These are phyloP conservation scores for Onychomys leucogaster DNA, from an alignment of 2,797 vertebrate genomes.

Conservation along the genomic window DNA sequence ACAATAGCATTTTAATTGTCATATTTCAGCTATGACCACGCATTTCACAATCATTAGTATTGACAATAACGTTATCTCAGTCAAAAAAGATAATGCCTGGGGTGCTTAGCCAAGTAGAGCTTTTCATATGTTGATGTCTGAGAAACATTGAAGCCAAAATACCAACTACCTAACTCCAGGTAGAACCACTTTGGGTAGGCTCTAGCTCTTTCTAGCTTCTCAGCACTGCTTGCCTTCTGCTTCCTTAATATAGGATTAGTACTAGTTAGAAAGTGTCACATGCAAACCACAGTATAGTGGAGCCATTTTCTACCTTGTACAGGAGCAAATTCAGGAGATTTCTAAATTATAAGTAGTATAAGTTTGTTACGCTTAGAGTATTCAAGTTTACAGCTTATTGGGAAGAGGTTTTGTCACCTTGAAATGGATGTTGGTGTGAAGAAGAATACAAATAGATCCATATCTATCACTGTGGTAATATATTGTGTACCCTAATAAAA, in stretches of 20 bases:
- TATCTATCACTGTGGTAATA: too few relatives aligned
- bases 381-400: background rate
- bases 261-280: background rate
- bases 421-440: background rate
- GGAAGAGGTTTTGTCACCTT: background rate
- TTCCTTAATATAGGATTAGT: background rate
- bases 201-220: background rate
- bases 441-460: too few relatives aligned
- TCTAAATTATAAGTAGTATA: background rate
- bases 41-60: slow-evolving; percentile 17
- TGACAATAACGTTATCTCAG: background rate
- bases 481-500: too few relatives aligned
- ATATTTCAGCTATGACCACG: background rate
- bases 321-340: slow-evolving; percentile 30
- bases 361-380: background rate
- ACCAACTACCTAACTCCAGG: background rate
- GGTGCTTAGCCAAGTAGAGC: background rate
- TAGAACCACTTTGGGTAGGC: background rate
- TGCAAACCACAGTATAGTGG: background rate
- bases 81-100: background rate
- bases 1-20: background rate
- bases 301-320: background rate
- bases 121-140: background rate
- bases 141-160: background rate
- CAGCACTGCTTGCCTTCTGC: background rate